Evolutionary conservation across 2,888 invertebrate genomes (phyloP).

Genomic region (Callosobruchus maculatus): DNA sequence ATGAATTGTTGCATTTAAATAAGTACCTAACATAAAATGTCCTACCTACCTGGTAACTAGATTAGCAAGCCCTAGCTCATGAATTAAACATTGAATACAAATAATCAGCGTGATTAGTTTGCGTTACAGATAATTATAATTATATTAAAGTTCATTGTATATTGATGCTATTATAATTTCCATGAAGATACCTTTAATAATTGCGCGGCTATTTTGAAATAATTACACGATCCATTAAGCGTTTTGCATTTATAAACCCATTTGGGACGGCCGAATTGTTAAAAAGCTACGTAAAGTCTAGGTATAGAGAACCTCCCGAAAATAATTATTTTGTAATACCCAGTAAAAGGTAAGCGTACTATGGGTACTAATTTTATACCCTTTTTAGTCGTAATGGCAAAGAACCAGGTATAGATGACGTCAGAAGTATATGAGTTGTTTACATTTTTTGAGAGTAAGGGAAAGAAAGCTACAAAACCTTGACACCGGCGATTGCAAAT

Average conservation of each 20-base stretch:
- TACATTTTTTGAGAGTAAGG: too few relatives aligned
- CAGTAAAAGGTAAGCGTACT: too few relatives aligned
- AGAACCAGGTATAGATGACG: too few relatives aligned
- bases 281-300: background rate
- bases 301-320: background rate
- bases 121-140: background rate
- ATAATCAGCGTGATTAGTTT: background rate
- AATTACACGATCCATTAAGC: background rate
- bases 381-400: too few relatives aligned
- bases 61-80: background rate
- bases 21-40: too few relatives aligned
- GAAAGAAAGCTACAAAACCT: too few relatives aligned
- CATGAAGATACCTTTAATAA: background rate
- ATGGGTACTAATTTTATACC: too few relatives aligned
- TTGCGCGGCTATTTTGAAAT: background rate
- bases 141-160: background rate
- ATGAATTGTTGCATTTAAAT: too few relatives aligned
- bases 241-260: background rate
- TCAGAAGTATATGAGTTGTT: too few relatives aligned
- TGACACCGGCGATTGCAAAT: too few relatives aligned
- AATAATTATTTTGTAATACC: background rate
- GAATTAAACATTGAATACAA: background rate
- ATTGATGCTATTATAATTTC: background rate
- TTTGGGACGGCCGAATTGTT: background rate
- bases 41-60: background rate